Conservation (phyloP, 2,113 vertebrate genomes). For the Tauraco erythrolophus region DNA sequence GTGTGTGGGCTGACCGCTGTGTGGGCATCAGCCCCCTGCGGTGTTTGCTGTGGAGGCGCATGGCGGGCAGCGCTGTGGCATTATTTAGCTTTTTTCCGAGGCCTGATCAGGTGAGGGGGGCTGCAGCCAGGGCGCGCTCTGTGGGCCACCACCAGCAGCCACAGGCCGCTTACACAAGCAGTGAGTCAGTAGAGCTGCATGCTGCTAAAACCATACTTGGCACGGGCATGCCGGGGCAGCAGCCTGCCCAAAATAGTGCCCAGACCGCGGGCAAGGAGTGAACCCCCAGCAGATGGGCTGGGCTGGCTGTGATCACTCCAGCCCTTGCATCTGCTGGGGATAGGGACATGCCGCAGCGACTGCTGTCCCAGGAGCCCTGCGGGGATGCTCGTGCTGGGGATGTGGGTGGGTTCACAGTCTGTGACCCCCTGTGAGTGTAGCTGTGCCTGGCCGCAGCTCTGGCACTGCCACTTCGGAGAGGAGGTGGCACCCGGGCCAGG, state of each 20-base stretch:
- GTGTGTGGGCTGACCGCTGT: not conserved
- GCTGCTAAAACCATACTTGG: conserved; percentile 77
- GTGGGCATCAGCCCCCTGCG: not conserved
- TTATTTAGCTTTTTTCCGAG: conserved; percentile 79
- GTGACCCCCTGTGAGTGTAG: not conserved
- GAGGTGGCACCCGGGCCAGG: not conserved
- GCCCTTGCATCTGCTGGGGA: not conserved
- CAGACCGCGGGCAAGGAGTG: conserved; percentile 44
- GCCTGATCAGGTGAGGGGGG: conserved; percentile 71
- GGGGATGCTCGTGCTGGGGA: not conserved
- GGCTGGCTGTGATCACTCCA: not conserved
- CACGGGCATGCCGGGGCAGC: conserved; percentile 17
- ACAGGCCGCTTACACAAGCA: conserved; percentile 74
- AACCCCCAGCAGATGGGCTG: not conserved
- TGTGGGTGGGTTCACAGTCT: not conserved
- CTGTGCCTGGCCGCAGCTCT: not conserved
- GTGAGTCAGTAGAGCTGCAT: conserved; percentile 77
- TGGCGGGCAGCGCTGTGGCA: not conserved
- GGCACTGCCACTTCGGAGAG: not conserved
- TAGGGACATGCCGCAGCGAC: not conserved
- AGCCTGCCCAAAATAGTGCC: conserved; percentile 71
- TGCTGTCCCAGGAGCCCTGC: not conserved
- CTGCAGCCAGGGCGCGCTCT: conserved; percentile 45
- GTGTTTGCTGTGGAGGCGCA: conserved; percentile 41
- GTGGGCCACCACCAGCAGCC: conserved; percentile 57